phyloP scores from a whole-genome alignment of 2,888 invertebrate genomes.

The Himalopsyche kuldschensis region DNA sequence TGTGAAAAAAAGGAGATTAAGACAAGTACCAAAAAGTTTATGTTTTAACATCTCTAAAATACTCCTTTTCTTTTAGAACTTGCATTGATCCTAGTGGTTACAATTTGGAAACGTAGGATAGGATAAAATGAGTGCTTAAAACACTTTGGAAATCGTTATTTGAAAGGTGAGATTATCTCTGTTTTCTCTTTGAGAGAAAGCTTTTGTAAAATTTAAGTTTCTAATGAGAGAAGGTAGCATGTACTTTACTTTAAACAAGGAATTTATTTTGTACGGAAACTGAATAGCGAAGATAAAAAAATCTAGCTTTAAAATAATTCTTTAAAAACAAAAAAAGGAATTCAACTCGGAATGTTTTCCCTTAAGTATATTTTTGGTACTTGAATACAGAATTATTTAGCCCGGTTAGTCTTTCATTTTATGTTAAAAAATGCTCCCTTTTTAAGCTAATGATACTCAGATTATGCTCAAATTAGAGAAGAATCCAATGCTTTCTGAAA shows the following conservation, averaged over 20 bases:
- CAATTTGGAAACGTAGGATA: neutral
- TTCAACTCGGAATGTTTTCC: neutral
- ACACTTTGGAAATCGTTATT: conserved; percentile 8
- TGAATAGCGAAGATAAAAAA: neutral
- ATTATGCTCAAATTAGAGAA: too few relatives aligned
- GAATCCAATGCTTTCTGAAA: too few relatives aligned
- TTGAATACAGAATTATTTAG: too few relatives aligned
- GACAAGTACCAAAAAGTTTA: too few relatives aligned
- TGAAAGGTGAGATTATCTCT: conserved; percentile 28
- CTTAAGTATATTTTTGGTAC: neutral
- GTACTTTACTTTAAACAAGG: neutral
- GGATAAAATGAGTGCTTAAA: neutral
- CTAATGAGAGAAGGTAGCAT: conserved; percentile 17
- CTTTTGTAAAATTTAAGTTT: conserved; percentile 20
- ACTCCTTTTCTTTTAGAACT: neutral
- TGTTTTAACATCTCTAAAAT: too few relatives aligned
- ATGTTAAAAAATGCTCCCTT: too few relatives aligned
- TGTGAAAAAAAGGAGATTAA: too few relatives aligned
- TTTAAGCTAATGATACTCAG: too few relatives aligned
- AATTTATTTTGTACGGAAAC: neutral
- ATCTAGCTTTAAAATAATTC: neutral
- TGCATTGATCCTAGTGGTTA: neutral
- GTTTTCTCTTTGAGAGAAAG: conserved; percentile 5
- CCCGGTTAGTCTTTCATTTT: too few relatives aligned
- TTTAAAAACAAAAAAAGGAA: neutral